Evolutionary conservation across 2,113 vertebrate species (phyloP).

Genomic region (Sminthopsis crassicaudata): DNA sequence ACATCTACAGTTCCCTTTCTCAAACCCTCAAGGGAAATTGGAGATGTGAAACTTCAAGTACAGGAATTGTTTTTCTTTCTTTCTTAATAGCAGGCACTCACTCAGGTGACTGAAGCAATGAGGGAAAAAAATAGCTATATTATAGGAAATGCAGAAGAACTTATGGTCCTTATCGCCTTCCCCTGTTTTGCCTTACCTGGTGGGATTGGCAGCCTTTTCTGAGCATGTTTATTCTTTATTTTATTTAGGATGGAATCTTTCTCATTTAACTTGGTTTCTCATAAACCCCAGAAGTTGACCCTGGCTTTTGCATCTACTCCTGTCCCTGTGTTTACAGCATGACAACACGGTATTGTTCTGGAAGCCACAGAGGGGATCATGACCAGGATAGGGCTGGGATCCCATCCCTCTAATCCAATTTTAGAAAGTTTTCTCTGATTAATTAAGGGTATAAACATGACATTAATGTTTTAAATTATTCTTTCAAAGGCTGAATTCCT

Average conservation of each 20-base stretch:
- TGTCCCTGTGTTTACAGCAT: neutral
- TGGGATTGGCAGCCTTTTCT: neutral
- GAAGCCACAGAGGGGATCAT: neutral
- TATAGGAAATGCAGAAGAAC: neutral
- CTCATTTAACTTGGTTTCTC: neutral
- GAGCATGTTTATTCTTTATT: neutral
- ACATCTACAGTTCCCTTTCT: neutral
- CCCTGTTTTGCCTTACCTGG: neutral
- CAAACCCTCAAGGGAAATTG: constrained; percentile 1
- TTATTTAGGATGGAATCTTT: neutral
- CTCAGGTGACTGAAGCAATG: neutral
- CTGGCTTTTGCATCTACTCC: neutral
- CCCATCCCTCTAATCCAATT: neutral
- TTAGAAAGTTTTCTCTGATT: neutral
- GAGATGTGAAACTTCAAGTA: neutral
- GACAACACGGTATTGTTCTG: neutral
- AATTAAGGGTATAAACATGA: neutral
- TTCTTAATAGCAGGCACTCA: neutral
- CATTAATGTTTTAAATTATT: neutral
- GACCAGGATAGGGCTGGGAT: neutral
- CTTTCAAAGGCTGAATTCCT: neutral
- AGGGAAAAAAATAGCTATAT: neutral
- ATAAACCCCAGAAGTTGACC: neutral
- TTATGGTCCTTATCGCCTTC: neutral
- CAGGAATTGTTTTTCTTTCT: neutral